Conservation (phyloP, 2,113 vertebrate genomes). For the Pandion haliaetus region DNA sequence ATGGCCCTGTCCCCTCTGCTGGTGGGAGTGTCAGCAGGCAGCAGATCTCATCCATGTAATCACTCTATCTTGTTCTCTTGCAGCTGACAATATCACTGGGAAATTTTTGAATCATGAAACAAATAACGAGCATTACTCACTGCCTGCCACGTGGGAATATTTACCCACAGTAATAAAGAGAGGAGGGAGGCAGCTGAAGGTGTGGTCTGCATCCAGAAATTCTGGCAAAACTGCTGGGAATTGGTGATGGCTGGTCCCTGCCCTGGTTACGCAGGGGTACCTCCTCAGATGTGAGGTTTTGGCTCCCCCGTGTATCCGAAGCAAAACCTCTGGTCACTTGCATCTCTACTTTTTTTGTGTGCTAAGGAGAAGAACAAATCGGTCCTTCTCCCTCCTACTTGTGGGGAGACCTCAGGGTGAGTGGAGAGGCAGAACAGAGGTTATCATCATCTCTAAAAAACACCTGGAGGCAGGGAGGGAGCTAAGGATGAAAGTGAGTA, state of each 20-base stretch:
- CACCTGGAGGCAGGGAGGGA: background rate
- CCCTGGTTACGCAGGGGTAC: background rate
- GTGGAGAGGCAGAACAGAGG: background rate
- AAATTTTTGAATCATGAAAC: background rate
- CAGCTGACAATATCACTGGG: background rate
- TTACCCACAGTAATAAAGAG: background rate
- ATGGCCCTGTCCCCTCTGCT: background rate
- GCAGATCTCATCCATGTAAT: fast-evolving
- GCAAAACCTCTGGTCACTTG: background rate
- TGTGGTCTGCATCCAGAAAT: background rate
- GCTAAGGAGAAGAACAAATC: background rate
- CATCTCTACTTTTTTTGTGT: background rate
- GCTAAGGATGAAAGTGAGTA: background rate
- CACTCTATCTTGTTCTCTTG: fast-evolving
- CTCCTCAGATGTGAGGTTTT: background rate
- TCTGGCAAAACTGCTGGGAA: background rate
- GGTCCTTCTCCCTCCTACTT: background rate
- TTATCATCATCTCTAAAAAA: fast-evolving
- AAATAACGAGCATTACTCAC: background rate
- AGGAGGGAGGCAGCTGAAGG: background rate
- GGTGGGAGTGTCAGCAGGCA: background rate
- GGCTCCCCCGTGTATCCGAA: background rate
- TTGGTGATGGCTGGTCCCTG: background rate
- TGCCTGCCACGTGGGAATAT: background rate
- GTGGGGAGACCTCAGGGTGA: background rate